Conservation (phyloP, 2,888 invertebrate genomes). For the Cheilosia vernalis region DNA sequence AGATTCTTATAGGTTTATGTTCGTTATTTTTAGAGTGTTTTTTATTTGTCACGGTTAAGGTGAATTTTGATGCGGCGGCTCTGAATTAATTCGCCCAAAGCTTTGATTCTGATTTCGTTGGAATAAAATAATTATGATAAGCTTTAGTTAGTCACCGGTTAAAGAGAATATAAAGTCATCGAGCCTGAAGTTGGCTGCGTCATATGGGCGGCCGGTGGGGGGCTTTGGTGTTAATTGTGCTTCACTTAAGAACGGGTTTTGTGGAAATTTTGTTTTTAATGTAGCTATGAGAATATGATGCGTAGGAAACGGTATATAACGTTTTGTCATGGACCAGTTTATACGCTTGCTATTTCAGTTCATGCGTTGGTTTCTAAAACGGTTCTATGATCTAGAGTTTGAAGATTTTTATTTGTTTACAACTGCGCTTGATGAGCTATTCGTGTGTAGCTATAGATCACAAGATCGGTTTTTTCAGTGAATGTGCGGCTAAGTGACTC, state of each 20-base stretch:
- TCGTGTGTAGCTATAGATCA: too few relatives aligned
- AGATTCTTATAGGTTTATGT: constrained; percentile 48
- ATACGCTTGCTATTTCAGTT: too few relatives aligned
- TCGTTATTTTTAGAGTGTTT: not conserved
- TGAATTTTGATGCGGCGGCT: constrained; percentile 12
- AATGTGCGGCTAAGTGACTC: too few relatives aligned
- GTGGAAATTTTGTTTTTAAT: too few relatives aligned
- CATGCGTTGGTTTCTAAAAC: too few relatives aligned
- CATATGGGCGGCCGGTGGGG: not conserved
- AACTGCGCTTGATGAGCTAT: too few relatives aligned
- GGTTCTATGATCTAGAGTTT: too few relatives aligned
- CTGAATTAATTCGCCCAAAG: not conserved
- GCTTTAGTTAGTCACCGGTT: not conserved
- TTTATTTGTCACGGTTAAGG: constrained; percentile 2
- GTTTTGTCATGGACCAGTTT: too few relatives aligned
- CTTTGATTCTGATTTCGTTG: not conserved
- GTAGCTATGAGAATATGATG: too few relatives aligned
- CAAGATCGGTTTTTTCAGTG: too few relatives aligned
- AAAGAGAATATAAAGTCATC: constrained; percentile 6
- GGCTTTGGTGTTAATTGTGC: not conserved
- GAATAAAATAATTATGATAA: not conserved
- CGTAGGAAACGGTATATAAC: too few relatives aligned
- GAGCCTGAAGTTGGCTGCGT: not conserved
- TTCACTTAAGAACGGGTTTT: not conserved
- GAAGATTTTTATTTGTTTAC: too few relatives aligned